Base-by-base conservation (phyloP, 1,140 invertebrate genomes). In the Holotrichia oblita region DNA sequence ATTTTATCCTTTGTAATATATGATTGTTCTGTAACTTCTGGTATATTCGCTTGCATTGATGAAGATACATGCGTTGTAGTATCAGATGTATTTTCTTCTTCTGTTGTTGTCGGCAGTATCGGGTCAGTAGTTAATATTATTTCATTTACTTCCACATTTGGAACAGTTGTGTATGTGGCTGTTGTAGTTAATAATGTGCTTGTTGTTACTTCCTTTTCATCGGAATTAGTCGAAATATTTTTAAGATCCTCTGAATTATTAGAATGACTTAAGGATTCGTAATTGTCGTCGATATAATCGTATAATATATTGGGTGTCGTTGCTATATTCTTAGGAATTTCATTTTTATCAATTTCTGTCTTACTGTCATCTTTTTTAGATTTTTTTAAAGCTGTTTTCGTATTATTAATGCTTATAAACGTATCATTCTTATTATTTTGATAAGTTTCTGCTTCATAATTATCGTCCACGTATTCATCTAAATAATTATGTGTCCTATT, bases 391-490 rank as follows among this genome's bases (percentile, higher is more conserved):
- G 27, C 27, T 34, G 27, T 34, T 34, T 34, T 4, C 27, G 27
- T 34, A 2, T 4, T 34, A 34, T 34, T 34, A 34, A 2, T 34
- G 27, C 27, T 34, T 34, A 34, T 4, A 34, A 34, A 34, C 4
- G 27, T 55, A 2, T 55, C 17, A 59, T 20, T 55, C 41, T 55
- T 59, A 14, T 40, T 12, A 3, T 81, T 55, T 22, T 83, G 79
- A 80, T 88, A 88, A 82, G 84, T 84, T 17, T 86, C 77, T 0
- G 89, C 85, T 82, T 90, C 90, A 78, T 89, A 90, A 86, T 90
- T 90, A 80, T 90, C 90, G 79, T 90, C 88, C 2, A 90, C 85
- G 73, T 90, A 90, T 82, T 90, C 90, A 41, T 41, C 27, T 40
- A 79, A 22, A 34, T 22, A 17, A 14, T 17, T 55, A 55, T 55